Base-by-base conservation (phyloP, 2,113 vertebrate genomes). In the Salvelinus namaycush region DNA sequence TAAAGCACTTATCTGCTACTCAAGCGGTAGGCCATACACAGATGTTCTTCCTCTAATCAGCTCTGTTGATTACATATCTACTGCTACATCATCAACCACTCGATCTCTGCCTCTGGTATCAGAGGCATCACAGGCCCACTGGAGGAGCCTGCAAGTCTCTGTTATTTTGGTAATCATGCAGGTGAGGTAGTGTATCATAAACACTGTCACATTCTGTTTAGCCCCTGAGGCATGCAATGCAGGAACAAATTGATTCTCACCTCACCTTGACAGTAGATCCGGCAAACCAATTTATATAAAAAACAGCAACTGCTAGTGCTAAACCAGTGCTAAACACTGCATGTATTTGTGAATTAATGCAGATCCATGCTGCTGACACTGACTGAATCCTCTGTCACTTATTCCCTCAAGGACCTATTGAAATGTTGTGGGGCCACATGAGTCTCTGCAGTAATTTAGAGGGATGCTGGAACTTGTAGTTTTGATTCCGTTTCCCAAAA, bases 381-480 rank as follows among this genome's bases (percentile, higher is more conserved):
- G n/a, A 9, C 78, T 70, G 74, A 76, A 51, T 77, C 48, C 78
- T 64, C 59, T 57, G 48, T 27, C 73, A 34, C 31, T 39, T 81
- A 69, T 31, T 76, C 73, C 74, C 62, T 66, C n/a, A 7, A 76
- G 62, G 77, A 72, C 81, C 79, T 77, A 79, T 68, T 22, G 69
- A 22, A 39, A 27, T 13, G 31, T 71, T 77, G 76, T 75, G 85
- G 79, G 68, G 60, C 72, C 7, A 26, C 49, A 72, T 73, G 57
- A 13, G 76, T 81, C 69, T 54, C 85, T 82, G 84, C 87, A 80
- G 81, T 78, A 76, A 16, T 86, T 87, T 86, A 73, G 85, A 65
- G 78, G 84, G 20, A 72, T 78, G 77, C 76, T 85, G 85, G 84
- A 77, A 90, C 75, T 76, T 88, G 85, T 87, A 87, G 84, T 91